Evolutionary conservation across 2,888 invertebrate species (phyloP).

Genomic region (Clunio marinus): DNA sequence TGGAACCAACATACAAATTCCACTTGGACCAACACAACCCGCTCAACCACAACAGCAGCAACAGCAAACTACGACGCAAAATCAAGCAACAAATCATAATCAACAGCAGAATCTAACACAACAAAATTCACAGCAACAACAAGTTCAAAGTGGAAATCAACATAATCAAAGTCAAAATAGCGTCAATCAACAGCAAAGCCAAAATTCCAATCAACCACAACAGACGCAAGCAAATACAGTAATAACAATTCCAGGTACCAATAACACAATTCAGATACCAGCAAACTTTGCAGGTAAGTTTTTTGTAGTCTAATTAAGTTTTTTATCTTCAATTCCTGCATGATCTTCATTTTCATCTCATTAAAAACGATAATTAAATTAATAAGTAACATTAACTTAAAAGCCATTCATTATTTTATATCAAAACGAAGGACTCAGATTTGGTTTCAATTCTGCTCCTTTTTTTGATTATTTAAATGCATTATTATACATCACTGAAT

Average conservation of each 20-base stretch:
- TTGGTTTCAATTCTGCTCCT: neutral
- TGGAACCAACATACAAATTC: slow-evolving; percentile 58
- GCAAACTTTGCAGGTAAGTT: slow-evolving; percentile 42
- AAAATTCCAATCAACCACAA: slow-evolving; percentile 45
- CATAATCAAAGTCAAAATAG: neutral
- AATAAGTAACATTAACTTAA: no score
- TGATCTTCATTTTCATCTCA: neutral
- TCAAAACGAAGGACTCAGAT: no score
- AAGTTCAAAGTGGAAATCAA: neutral
- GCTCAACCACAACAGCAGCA: slow-evolving; percentile 40
- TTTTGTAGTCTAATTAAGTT: neutral
- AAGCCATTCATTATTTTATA: no score
- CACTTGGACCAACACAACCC: slow-evolving; percentile 46
- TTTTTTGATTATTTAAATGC: no score
- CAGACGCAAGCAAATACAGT: slow-evolving; percentile 45
- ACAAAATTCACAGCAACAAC: slow-evolving; percentile 16
- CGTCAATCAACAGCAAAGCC: slow-evolving; percentile 44
- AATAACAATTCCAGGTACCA: slow-evolving; percentile 47
- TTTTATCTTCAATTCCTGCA: neutral
- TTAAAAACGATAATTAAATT: neutral
- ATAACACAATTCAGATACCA: slow-evolving; percentile 47
- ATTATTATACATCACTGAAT: no score
- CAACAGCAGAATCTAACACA: slow-evolving; percentile 8
- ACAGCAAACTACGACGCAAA: slow-evolving; percentile 33
- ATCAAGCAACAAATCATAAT: slow-evolving; percentile 16